Evolutionary conservation across 1,140 invertebrate species (phyloP).

Genomic region (Vollenhovia emeryi): DNA sequence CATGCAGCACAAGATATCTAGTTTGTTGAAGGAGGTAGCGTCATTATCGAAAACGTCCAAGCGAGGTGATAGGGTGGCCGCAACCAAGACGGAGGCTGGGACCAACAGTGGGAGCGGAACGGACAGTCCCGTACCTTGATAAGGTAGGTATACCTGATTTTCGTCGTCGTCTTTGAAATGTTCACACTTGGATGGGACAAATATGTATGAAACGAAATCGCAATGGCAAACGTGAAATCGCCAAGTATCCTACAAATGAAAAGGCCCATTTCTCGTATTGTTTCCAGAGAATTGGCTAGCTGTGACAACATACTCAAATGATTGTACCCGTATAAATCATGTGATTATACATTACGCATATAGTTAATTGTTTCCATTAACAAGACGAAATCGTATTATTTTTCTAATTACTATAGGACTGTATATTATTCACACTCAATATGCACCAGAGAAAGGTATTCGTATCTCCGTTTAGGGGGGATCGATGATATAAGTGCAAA

Average conservation of each 20-base stretch:
- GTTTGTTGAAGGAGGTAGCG: slow-evolving; percentile 93
- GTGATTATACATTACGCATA: slow-evolving; percentile 70
- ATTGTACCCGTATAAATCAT: slow-evolving; percentile 74
- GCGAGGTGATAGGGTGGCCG: slow-evolving; percentile 85
- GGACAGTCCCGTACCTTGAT: slow-evolving; percentile 88
- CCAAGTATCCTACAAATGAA: not conserved
- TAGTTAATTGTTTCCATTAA: slow-evolving; percentile 79
- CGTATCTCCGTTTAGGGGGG: slow-evolving; percentile 51
- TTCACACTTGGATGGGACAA: not conserved
- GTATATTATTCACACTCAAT: slow-evolving; percentile 64
- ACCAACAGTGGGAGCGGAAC: slow-evolving; percentile 91
- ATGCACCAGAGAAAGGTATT: slow-evolving; percentile 46
- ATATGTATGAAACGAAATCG: not conserved
- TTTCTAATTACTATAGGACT: slow-evolving; percentile 81
- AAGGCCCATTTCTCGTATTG: slow-evolving; percentile 56
- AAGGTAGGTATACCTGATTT: slow-evolving; percentile 74
- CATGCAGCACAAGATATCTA: slow-evolving; percentile 92
- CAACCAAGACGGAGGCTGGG: slow-evolving; percentile 85
- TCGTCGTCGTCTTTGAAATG: slow-evolving; percentile 1
- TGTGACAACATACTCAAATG: slow-evolving; percentile 79
- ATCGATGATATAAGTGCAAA: slow-evolving; percentile 52
- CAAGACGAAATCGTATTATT: slow-evolving; percentile 83
- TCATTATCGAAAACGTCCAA: slow-evolving; percentile 93
- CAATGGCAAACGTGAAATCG: not conserved
- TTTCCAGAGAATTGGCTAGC: slow-evolving; percentile 79